phyloP scores from a whole-genome alignment of 92 coral and sea anemone species.

The Actinernus sp. region DNA sequence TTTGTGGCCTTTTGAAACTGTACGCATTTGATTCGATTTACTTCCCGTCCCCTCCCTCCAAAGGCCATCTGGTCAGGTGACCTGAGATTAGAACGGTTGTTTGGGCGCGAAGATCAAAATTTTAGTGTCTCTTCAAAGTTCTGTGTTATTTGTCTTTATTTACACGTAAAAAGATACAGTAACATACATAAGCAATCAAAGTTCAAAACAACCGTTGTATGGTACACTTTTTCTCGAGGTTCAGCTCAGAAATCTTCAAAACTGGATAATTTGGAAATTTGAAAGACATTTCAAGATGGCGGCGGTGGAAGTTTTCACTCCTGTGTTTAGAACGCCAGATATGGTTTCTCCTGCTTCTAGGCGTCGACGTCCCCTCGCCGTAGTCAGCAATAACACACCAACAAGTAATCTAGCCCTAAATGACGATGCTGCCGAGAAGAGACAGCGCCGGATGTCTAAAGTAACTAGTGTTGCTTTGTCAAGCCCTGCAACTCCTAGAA shows the following conservation, averaged over 20 bases:
- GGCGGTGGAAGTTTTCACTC: slow-evolving; percentile 52
- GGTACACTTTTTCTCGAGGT: no score
- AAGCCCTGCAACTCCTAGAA: slow-evolving; percentile 96
- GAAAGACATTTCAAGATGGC: slow-evolving; percentile 45
- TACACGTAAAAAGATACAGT: no score
- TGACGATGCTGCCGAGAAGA: slow-evolving; percentile 94
- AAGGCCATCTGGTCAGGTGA: no score
- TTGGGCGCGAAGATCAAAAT: no score
- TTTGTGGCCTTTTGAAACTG: background rate
- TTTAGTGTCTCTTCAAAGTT: no score
- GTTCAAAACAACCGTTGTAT: no score
- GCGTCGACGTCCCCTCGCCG: slow-evolving; percentile 69
- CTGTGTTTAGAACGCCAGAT: slow-evolving; percentile 68
- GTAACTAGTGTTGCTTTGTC: slow-evolving; percentile 80
- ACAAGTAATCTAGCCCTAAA: slow-evolving; percentile 70
- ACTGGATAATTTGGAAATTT: no score
- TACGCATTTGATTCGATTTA: background rate
- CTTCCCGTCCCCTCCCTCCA: background rate
- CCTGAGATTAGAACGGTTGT: no score
- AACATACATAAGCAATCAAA: no score
- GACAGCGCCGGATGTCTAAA: slow-evolving; percentile 77
- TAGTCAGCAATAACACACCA: slow-evolving; percentile 68
- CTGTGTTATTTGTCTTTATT: no score
- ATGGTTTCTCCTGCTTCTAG: slow-evolving; percentile 80
- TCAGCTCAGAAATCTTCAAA: no score